Base-by-base conservation (phyloP, 1,140 invertebrate genomes). In the Drosophila saltans region DNA sequence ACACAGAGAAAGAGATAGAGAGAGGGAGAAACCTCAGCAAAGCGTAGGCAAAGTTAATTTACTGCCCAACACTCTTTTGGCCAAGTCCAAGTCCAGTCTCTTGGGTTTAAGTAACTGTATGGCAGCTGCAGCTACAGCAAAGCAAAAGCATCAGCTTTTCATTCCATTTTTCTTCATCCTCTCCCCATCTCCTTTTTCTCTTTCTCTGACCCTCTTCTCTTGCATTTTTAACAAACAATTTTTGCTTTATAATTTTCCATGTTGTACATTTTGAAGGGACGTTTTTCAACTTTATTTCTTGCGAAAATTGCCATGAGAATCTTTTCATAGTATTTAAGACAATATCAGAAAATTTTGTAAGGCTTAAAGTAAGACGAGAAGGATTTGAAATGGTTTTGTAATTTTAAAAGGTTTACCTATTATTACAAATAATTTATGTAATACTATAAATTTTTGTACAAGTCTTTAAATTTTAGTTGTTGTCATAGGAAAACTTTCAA, bases 31-130 rank as follows among this genome's bases (percentile, higher is more conserved):
- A 80, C 82, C 82, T 43, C 83, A 69, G 57, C 64, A 76, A 80
- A 86, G 74, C 72, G 76, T 66, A 79, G 67, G 9, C 56, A 79
- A 76, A 86, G 79, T 86, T 86, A 86, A 86, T 86, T 88, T 88
- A 88, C 74, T 84, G 21, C 11, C 67, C 78, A 69, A 69, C 75
- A 75, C 80, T 80, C 67, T 43, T 41, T 40, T 26, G 21, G 21
- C 45, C 45, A 26, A 52, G 21, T 52, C 24, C 58, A 52, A 26
- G 33, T 63, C 43, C 72, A 68, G 39, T 75, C 69, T 63, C 63
- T 69, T 30, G 24, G 68, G 58, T 43, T 80, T 52, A 76, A 88
- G 66, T 74, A 86, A 88, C 72, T 80, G 45, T 10, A 52, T 52
- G 45, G 45, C 45, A 52, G 45, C 45, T 52, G 45, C 45, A 26